Percentiles rank a stretch among this genome's conserved stretches.
Evolutionary conservation across 2,888 invertebrate genomes (phyloP).

Genomic region (Hypomecis atomaria): DNA sequence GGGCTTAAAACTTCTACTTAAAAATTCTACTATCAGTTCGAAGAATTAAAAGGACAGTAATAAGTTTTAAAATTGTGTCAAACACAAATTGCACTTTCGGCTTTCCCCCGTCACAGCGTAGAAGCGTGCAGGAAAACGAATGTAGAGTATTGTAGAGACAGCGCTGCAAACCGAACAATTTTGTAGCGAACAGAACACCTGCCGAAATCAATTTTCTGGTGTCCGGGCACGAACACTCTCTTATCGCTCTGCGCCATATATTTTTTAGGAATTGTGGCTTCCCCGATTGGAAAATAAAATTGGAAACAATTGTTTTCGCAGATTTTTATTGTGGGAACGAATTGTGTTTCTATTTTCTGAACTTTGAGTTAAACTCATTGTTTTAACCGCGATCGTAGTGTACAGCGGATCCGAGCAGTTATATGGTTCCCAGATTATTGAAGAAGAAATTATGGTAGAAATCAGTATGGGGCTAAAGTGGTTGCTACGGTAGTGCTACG

Average conservation of each 20-base stretch:
- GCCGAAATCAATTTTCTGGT: constrained; percentile 66
- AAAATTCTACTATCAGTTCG: too few species aligned
- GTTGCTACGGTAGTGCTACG: too few species aligned
- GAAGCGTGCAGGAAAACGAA: constrained; percentile 12
- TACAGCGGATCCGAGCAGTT: background rate
- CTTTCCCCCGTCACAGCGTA: background rate
- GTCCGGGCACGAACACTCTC: constrained; percentile 48
- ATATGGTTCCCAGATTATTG: background rate
- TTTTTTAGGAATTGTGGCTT: constrained; percentile 44
- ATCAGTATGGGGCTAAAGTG: too few species aligned
- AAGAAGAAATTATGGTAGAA: too few species aligned
- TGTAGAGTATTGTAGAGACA: constrained; percentile 17
- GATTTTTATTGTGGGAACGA: constrained; percentile 30
- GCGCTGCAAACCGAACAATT: constrained; percentile 47
- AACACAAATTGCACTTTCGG: background rate
- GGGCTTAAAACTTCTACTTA: too few species aligned
- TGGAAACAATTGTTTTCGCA: constrained; percentile 36
- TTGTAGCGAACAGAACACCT: constrained; percentile 55
- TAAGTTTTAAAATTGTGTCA: too few species aligned
- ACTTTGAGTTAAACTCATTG: constrained; percentile 14
- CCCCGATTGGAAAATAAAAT: constrained; percentile 43
- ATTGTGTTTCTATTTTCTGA: constrained; percentile 17
- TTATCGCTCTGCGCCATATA: constrained; percentile 44
- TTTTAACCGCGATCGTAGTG: background rate
- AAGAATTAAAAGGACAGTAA: too few species aligned